A percentile compares a stretch with the other conserved stretches of the same genome.
Conservation (phyloP, 1,140 invertebrate species). For the Diplogasteroides magnus region DNA sequence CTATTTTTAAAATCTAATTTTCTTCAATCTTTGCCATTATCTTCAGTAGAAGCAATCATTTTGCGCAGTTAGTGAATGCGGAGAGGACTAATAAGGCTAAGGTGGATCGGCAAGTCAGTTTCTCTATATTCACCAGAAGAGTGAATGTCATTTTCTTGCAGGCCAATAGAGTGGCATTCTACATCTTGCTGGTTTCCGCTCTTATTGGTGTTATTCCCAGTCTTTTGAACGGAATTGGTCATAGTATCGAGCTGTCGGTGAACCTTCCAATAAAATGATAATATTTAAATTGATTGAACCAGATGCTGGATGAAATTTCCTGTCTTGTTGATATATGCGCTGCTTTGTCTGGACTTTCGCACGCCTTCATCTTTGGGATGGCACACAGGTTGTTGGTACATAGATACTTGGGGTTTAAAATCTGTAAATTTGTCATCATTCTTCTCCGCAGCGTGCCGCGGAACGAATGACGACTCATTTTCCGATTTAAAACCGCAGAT, state of each 20-base stretch:
- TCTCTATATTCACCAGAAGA: no score
- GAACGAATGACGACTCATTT: no score
- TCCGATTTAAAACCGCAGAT: no score
- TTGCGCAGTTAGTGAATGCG: background rate
- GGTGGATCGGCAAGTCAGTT: no score
- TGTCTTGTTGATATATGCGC: conserved; percentile 16
- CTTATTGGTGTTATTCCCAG: conserved; percentile 15
- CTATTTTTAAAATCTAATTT: background rate
- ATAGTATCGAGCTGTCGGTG: no score
- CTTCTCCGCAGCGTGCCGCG: no score
- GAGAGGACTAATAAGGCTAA: conserved; percentile 14
- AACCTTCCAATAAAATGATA: background rate
- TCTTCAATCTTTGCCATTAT: background rate
- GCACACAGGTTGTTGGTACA: conserved; percentile 12
- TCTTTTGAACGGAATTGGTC: conserved; percentile 14
- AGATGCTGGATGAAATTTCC: conserved; percentile 18
- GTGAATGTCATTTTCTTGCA: conserved; percentile 1
- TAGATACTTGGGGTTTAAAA: no score
- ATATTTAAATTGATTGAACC: background rate
- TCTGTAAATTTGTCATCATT: no score
- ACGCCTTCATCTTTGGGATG: conserved; percentile 22
- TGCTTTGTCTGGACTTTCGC: conserved; percentile 16
- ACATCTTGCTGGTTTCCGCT: conserved; percentile 11
- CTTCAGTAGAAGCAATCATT: background rate
- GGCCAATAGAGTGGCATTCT: conserved; percentile 20